A percentile compares a stretch with the other conserved stretches of the same genome.
Conservation (phyloP, 2,113 vertebrate genomes). For the Grammomys dolichurus region DNA sequence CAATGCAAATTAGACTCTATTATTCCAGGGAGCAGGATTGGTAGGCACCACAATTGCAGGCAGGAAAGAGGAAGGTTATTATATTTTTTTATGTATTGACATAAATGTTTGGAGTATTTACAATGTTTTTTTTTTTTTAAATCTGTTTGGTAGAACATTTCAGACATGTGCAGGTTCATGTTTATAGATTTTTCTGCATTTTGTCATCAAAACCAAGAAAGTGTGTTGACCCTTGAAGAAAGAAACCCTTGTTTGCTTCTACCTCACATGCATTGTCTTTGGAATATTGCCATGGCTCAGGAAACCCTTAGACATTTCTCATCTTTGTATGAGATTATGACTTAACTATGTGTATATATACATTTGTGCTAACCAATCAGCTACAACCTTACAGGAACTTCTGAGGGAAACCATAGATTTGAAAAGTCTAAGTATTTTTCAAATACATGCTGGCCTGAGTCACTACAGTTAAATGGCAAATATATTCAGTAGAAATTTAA, state of each 20-base stretch:
- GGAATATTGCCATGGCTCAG: neutral
- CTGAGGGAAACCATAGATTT: neutral
- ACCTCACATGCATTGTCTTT: neutral
- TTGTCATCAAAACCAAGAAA: conserved; percentile 57
- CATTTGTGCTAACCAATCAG: neutral
- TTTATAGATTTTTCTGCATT: conserved; percentile 46
- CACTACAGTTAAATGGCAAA: conserved; percentile 22
- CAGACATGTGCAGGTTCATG: conserved; percentile 26
- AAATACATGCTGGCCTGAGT: neutral
- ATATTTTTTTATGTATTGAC: neutral
- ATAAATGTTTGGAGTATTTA: conserved; percentile 17
- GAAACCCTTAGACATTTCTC: neutral
- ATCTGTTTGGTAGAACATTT: neutral
- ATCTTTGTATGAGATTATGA: neutral
- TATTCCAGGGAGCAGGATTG: neutral
- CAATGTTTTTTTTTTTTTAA: neutral
- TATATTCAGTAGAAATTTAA: conserved; percentile 39
- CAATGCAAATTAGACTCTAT: neutral
- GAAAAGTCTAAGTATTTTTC: neutral
- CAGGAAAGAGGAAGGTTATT: neutral
- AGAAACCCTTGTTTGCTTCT: conserved; percentile 29
- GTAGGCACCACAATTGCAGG: neutral
- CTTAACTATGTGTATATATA: neutral
- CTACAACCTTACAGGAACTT: conserved; percentile 32
- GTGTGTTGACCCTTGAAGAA: conserved; percentile 11